A percentile compares a stretch with the other conserved stretches of the same genome.
phyloP scores from a whole-genome alignment of 1,140 invertebrate species.

The Eupeodes corollae region DNA sequence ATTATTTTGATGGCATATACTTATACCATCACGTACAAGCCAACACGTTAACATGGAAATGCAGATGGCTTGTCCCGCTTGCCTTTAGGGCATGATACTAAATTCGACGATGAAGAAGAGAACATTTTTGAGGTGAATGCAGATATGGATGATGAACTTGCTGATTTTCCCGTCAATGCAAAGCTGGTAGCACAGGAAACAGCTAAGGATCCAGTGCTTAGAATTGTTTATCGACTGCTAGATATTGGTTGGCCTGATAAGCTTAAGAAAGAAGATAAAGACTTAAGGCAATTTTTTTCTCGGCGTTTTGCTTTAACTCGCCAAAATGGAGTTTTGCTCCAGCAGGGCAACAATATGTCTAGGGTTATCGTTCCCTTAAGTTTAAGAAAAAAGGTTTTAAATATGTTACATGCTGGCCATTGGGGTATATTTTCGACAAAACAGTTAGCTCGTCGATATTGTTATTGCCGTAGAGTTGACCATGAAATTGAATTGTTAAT shows the following conservation, averaged over 20 bases:
- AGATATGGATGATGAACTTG: background rate
- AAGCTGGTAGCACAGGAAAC: background rate
- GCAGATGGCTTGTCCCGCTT: conserved; percentile 16
- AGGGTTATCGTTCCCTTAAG: background rate
- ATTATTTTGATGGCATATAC: conserved; percentile 8
- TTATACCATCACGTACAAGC: conserved; percentile 1
- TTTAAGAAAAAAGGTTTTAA: background rate
- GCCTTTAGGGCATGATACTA: background rate
- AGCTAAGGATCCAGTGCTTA: background rate
- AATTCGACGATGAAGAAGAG: background rate
- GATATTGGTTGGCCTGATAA: background rate
- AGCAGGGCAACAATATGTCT: background rate
- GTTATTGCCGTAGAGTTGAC: conserved; percentile 20
- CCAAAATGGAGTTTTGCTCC: background rate
- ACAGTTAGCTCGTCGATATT: background rate
- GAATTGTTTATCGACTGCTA: background rate
- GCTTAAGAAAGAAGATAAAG: background rate
- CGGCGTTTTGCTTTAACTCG: background rate
- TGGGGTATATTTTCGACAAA: background rate
- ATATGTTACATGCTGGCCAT: background rate
- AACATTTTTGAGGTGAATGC: background rate
- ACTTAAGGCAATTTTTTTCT: background rate
- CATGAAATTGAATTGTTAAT: conserved; percentile 26
- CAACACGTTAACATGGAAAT: conserved; percentile 10
- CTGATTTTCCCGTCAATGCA: background rate